phyloP scores from a whole-genome alignment of 2,113 vertebrate genomes.

The Dissostichus mawsoni region DNA sequence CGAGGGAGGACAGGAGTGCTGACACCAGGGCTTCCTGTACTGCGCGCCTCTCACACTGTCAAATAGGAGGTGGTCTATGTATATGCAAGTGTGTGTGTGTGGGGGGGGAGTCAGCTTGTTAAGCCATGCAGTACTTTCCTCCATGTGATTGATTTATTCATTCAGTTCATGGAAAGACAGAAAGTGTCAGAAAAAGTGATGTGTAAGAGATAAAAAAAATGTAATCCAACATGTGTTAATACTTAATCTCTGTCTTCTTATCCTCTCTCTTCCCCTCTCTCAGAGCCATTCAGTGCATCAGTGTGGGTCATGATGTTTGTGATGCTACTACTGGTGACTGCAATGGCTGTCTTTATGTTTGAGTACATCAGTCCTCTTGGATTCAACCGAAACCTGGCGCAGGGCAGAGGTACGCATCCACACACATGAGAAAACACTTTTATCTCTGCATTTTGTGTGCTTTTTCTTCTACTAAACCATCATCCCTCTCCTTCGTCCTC shows the following conservation, averaged over 20 bases:
- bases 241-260: constrained; percentile 28
- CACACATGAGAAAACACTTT: background rate
- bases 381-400: constrained; percentile 96
- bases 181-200: constrained; percentile 22
- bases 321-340: constrained; percentile 96
- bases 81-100: constrained; percentile 32
- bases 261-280: constrained; percentile 10
- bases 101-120: constrained; percentile 44
- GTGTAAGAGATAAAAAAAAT: constrained; percentile 5
- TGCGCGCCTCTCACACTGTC: constrained; percentile 55
- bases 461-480: constrained; percentile 6
- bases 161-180: constrained; percentile 11
- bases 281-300: constrained; percentile 98
- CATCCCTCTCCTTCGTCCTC: background rate
- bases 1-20: constrained; percentile 80
- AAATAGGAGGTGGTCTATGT: constrained; percentile 40
- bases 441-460: too few species aligned
- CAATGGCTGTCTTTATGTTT: constrained; percentile 98
- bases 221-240: constrained; percentile 13
- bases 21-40: constrained; percentile 71
- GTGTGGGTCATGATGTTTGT: constrained; percentile 99
- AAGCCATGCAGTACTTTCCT: constrained; percentile 1
- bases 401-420: constrained; percentile 92
- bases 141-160: constrained; percentile 40
- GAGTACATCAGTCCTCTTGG: constrained; percentile 98